Conservation (phyloP, 1,140 invertebrate species). For the Apocrypta bakeri region DNA sequence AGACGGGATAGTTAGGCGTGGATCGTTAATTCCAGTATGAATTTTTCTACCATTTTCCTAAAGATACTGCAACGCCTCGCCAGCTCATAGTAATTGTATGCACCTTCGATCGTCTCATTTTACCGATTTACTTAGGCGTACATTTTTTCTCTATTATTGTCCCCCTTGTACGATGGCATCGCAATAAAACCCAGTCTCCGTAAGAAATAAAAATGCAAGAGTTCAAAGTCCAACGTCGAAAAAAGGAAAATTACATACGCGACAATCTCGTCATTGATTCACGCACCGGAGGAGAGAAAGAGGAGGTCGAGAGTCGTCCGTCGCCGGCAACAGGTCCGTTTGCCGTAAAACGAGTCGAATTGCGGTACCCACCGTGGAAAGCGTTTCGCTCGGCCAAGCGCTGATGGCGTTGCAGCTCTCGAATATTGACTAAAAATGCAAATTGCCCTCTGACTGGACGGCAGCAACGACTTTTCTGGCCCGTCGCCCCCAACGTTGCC, state of each 20-base stretch:
- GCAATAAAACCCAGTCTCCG: neutral
- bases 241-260: constrained; percentile 25
- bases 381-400: constrained; percentile 53
- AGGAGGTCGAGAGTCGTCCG: constrained; percentile 23
- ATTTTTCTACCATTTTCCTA: constrained; percentile 49
- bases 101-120: neutral
- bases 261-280: constrained; percentile 29
- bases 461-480: constrained; percentile 43
- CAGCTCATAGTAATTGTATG: neutral
- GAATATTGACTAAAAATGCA: constrained; percentile 71
- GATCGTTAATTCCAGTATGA: constrained; percentile 69
- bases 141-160: too few species aligned
- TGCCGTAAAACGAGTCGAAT: constrained; percentile 52
- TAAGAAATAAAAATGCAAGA: neutral
- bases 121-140: too few species aligned
- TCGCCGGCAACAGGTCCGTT: constrained; percentile 59
- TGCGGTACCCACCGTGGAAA: neutral
- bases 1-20: constrained; percentile 60
- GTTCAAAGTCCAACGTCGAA: neutral
- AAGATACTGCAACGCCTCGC: too few species aligned
- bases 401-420: constrained; percentile 31
- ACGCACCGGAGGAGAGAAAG: neutral
- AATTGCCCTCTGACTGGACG: constrained; percentile 59
- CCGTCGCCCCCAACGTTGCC: constrained; percentile 12
- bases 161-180: too few species aligned